These are phyloP conservation scores for Drosophila borborema DNA, from an alignment of 2,888 invertebrate genomes.

Conservation along the genomic window DNA sequence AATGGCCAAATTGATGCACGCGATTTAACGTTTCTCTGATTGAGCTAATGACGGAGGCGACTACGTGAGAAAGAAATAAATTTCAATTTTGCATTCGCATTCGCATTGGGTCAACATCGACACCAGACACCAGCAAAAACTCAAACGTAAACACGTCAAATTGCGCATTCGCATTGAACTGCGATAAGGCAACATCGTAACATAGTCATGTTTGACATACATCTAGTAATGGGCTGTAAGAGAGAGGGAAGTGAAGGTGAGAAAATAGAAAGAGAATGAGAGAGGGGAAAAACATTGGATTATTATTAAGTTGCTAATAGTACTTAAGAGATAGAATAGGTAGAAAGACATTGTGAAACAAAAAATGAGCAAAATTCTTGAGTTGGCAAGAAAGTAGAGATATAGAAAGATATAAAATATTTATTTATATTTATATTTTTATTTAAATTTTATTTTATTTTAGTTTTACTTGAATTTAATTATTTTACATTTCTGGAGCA, in stretches of 20 bases:
- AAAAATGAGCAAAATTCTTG: too few relatives aligned
- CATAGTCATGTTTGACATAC: conserved; percentile 1
- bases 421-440: too few relatives aligned
- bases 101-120: conserved; percentile 67
- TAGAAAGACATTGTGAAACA: too few relatives aligned
- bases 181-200: background rate
- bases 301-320: too few relatives aligned
- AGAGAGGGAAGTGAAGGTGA: background rate
- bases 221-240: background rate
- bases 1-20: conserved; percentile 77
- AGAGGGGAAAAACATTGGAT: too few relatives aligned
- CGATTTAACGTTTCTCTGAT: conserved; percentile 80
- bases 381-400: too few relatives aligned
- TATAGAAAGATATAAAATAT: too few relatives aligned
- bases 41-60: conserved; percentile 79
- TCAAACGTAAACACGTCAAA: conserved; percentile 19
- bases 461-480: too few relatives aligned
- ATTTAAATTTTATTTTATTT: too few relatives aligned
- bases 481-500: too few relatives aligned
- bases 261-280: background rate
- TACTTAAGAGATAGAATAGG: too few relatives aligned
- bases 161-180: conserved; percentile 13
- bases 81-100: conserved; percentile 82
- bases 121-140: conserved; percentile 19
- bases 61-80: conserved; percentile 85